These are phyloP conservation scores for Pinna nobilis DNA, from an alignment of 1,140 invertebrate genomes.

Conservation along the genomic window DNA sequence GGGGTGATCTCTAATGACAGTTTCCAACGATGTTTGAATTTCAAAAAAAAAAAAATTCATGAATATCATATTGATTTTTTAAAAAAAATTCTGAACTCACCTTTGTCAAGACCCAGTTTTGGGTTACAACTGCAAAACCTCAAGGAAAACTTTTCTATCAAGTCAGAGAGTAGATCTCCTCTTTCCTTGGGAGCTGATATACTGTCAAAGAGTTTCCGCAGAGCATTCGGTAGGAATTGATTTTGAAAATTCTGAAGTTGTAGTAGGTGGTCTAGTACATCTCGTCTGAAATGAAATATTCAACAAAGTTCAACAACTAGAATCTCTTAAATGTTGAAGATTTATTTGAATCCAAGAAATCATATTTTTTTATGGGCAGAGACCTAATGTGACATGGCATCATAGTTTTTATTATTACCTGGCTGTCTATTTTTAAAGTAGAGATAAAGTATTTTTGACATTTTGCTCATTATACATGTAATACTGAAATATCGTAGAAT, in stretches of 20 bases:
- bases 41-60: no score
- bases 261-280: slow-evolving; percentile 76
- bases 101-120: slow-evolving; percentile 73
- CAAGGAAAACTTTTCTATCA: slow-evolving; percentile 77
- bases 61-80: no score
- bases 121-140: slow-evolving; percentile 77
- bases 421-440: neutral
- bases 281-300: slow-evolving; percentile 68
- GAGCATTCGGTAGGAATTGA: slow-evolving; percentile 77
- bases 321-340: neutral
- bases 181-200: slow-evolving; percentile 75
- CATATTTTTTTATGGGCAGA: neutral
- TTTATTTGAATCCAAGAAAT: neutral
- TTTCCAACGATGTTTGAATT: no score
- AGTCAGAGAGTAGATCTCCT: slow-evolving; percentile 74
- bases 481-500: no score
- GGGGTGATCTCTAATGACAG: no score
- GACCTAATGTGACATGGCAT: no score
- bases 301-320: neutral
- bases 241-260: slow-evolving; percentile 77
- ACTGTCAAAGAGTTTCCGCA: slow-evolving; percentile 76
- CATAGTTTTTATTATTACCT: neutral
- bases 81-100: slow-evolving; percentile 60
- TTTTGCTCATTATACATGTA: no score
- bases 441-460: neutral